These are phyloP conservation scores for Lacanobia oleracea DNA, from an alignment of 2,888 invertebrate genomes.

Conservation along the genomic window DNA sequence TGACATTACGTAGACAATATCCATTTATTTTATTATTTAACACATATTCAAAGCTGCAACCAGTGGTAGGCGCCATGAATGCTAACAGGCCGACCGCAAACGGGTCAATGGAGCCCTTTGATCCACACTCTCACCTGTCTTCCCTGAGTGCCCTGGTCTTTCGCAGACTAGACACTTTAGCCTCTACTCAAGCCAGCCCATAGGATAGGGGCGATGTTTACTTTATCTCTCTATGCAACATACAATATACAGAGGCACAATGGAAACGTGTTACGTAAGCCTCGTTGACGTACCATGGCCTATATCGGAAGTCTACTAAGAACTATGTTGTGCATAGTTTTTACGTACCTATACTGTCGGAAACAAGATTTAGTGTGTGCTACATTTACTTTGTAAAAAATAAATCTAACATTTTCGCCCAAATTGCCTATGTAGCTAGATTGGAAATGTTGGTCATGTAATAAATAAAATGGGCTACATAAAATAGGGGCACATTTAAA, in stretches of 20 bases:
- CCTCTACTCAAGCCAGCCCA: conserved; percentile 75
- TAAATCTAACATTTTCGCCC: conserved; percentile 28
- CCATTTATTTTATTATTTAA: neutral
- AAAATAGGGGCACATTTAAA: conserved; percentile 51
- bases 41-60: conserved; percentile 29
- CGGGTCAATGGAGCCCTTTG: conserved; percentile 88
- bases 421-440: conserved; percentile 19
- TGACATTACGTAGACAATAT: no score
- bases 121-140: conserved; percentile 85
- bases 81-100: conserved; percentile 79
- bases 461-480: conserved; percentile 42
- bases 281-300: conserved; percentile 51
- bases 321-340: conserved; percentile 28
- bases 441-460: conserved; percentile 38
- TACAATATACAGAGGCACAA: conserved; percentile 58
- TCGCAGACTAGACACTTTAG: conserved; percentile 84
- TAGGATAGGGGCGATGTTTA: conserved; percentile 75
- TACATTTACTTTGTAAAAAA: conserved; percentile 34
- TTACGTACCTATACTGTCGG: conserved; percentile 8
- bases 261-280: conserved; percentile 55
- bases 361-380: conserved; percentile 37
- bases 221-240: conserved; percentile 70
- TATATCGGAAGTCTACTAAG: conserved; percentile 55
- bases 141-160: conserved; percentile 81
- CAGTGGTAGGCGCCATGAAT: conserved; percentile 73